Base-by-base conservation (phyloP, 2,888 invertebrate genomes). In the Thera obeliscata region DNA sequence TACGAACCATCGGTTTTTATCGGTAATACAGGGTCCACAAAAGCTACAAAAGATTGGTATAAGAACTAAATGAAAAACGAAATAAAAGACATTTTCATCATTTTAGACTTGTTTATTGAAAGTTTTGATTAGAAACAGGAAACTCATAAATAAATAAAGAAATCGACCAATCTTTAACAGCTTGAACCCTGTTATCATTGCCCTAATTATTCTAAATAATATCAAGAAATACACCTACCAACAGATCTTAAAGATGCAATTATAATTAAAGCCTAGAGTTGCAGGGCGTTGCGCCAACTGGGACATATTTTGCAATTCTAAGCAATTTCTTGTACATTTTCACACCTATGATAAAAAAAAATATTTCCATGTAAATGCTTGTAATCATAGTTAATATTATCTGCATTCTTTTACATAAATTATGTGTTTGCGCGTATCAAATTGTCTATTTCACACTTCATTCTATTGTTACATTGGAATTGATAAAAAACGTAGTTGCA, bases 371-470 rank as follows among this genome's bases (percentile, higher is more conserved):
- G 49, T 57, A 60, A 38, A 33, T 43, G 35, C 61, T 43, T 6
- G 56, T 50, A 61, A 68, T 56, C 61, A 36, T 36, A 46, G 49
- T 52, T 22, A 3, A 22, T 7, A 22, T 50, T 49, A 49, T 58
- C 54, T 50, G 2, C 33, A 46, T 36, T 59, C 41, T 9, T 54
- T 64, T 61, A 56, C 69, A 50, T 61, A 66, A 54, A 58, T 64
- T 52, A 43, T 49, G 56, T 61, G 56, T 59, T 6, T 43, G 48
- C 43, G 52, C 64, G 66, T 70, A 63, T 65, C 60, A 52, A 68
- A 72, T 65, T 63, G 56, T 56, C 54, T 72, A 71, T 67, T 71
- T 72, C 71, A 71, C 71, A 67, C 69, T 70, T 61, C 55, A 59
- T 60, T 52, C 61, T 48, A 70, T 61, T 64, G 66, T 69, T 68